phyloP scores from a whole-genome alignment of 2,888 invertebrate species.

The Celastrina argiolus region DNA sequence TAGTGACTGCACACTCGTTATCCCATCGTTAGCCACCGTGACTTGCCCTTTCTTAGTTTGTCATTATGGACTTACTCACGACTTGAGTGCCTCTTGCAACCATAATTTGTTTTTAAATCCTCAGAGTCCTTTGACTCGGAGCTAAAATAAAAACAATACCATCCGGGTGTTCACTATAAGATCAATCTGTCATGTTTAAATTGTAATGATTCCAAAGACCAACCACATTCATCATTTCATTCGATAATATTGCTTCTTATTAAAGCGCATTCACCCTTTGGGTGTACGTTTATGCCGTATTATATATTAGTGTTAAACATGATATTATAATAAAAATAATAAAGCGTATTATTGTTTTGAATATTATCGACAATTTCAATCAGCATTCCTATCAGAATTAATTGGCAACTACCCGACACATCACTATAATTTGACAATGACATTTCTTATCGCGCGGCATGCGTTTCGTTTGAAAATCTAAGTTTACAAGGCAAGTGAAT shows the following conservation, averaged over 20 bases:
- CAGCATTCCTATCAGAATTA: background rate
- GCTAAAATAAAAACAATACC: constrained; percentile 9
- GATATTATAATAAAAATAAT: too few relatives aligned
- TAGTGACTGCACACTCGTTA: constrained; percentile 39
- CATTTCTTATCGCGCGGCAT: constrained; percentile 9
- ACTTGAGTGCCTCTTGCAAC: constrained; percentile 58
- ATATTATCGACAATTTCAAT: background rate
- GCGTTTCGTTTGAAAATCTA: constrained; percentile 27
- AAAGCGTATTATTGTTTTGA: background rate
- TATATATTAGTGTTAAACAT: too few relatives aligned
- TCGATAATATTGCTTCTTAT: background rate
- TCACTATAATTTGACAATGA: constrained; percentile 12
- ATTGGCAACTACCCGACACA: background rate
- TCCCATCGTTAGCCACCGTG: constrained; percentile 62
- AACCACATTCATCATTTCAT: constrained; percentile 10
- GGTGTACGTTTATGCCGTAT: background rate
- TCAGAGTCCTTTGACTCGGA: constrained; percentile 30
- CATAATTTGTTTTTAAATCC: constrained; percentile 72
- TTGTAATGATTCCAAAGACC: background rate
- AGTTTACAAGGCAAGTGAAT: background rate
- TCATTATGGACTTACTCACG: constrained; percentile 47
- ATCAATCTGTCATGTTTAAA: constrained; percentile 13
- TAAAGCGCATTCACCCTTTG: constrained; percentile 5
- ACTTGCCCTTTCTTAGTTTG: constrained; percentile 59
- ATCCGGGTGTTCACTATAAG: background rate